These are phyloP conservation scores for Papilio demoleus DNA, from an alignment of 2,888 invertebrate species.

Conservation along the genomic window DNA sequence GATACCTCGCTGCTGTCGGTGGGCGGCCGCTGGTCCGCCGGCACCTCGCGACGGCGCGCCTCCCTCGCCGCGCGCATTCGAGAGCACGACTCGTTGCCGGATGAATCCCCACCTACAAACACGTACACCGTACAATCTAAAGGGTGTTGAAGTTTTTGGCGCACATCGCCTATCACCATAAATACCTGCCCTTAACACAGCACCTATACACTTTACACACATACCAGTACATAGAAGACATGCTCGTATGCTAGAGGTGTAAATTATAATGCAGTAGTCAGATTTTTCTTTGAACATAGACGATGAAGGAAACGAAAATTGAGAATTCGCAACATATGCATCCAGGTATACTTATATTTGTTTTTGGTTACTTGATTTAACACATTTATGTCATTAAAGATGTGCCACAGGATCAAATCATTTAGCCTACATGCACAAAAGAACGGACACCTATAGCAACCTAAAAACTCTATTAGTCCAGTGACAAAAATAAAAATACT, in stretches of 20 bases:
- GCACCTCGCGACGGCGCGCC: slow-evolving; percentile 75
- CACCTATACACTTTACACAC: too few relatives aligned
- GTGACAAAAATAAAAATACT: slow-evolving; percentile 40
- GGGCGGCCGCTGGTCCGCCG: slow-evolving; percentile 68
- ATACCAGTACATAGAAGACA: too few relatives aligned
- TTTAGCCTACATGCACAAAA: background rate
- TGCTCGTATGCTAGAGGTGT: too few relatives aligned
- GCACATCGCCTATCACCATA: too few relatives aligned
- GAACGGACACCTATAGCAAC: background rate
- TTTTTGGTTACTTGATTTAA: too few relatives aligned
- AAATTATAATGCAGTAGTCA: too few relatives aligned
- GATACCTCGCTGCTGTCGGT: slow-evolving; percentile 81
- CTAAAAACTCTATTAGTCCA: background rate
- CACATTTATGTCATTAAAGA: background rate
- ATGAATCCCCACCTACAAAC: slow-evolving; percentile 68
- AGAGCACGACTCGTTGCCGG: slow-evolving; percentile 76
- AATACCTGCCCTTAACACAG: too few relatives aligned
- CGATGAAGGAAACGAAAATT: background rate
- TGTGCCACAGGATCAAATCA: background rate
- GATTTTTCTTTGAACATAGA: too few relatives aligned
- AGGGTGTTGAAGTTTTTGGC: too few relatives aligned
- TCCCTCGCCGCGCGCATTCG: slow-evolving; percentile 76
- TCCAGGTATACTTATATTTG: too few relatives aligned
- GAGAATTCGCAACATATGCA: too few relatives aligned
- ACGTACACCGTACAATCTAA: too few relatives aligned